A percentile compares a stretch with the other conserved stretches of the same genome.
Conservation (phyloP, 2,797 vertebrate species). For the Nyctibius grandis region DNA sequence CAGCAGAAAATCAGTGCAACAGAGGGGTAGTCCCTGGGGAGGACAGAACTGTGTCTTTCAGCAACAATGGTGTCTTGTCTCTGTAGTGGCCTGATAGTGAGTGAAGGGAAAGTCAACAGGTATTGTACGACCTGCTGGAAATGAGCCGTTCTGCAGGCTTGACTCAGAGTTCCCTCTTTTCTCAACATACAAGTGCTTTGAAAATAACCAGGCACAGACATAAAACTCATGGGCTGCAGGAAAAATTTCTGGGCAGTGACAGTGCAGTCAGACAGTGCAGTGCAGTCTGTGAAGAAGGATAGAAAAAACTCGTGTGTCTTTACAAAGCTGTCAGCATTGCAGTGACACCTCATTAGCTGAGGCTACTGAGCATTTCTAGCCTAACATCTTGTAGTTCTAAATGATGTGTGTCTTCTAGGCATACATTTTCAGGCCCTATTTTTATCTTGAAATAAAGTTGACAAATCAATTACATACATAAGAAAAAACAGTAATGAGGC, state of each 20-base stretch:
- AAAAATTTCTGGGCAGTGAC: background rate
- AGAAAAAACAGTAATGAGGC: background rate
- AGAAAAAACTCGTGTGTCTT: accelerated
- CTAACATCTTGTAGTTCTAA: background rate
- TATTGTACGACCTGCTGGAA: background rate
- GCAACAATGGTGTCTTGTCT: background rate
- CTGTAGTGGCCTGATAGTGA: background rate
- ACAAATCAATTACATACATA: background rate
- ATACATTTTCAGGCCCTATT: background rate
- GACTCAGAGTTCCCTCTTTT: background rate
- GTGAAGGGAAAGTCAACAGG: background rate
- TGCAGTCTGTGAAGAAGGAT: too few species aligned
- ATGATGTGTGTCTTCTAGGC: background rate
- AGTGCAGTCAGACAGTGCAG: too few species aligned
- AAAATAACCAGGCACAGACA: background rate
- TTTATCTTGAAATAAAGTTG: background rate
- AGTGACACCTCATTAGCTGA: background rate
- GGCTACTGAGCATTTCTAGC: background rate
- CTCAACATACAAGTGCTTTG: accelerated
- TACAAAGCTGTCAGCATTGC: background rate
- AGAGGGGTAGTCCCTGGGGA: background rate
- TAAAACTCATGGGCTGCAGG: background rate
- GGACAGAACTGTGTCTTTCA: background rate
- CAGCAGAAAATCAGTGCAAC: background rate
- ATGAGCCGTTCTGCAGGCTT: background rate